Evolutionary conservation across 2,888 invertebrate species (phyloP).

Genomic region (Trachelus tabidus): DNA sequence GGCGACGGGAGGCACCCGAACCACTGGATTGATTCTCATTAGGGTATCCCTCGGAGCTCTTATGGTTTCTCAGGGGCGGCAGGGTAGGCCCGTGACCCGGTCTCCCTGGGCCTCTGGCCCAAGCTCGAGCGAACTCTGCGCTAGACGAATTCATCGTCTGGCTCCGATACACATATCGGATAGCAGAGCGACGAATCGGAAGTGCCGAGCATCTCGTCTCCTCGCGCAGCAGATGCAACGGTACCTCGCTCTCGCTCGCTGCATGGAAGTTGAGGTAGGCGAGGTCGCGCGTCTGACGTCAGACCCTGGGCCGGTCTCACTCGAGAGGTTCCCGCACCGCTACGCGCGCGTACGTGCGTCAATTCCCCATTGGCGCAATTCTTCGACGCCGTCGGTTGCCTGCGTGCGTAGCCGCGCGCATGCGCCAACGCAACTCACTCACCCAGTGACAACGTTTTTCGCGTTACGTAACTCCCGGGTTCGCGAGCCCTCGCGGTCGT

Average conservation of each 20-base stretch:
- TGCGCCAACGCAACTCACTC: not conserved
- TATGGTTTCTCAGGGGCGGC: too few relatives aligned
- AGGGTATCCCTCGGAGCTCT: too few relatives aligned
- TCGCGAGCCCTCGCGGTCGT: slow-evolving; percentile 45
- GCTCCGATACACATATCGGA: not conserved
- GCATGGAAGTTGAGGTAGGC: slow-evolving; percentile 62
- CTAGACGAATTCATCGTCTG: too few relatives aligned
- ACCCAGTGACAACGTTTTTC: slow-evolving; percentile 17
- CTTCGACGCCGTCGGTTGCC: slow-evolving; percentile 7
- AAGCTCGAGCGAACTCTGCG: not conserved
- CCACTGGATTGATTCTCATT: too few relatives aligned
- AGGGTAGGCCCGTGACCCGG: not conserved
- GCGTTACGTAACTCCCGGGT: slow-evolving; percentile 44
- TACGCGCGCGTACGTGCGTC: slow-evolving; percentile 4
- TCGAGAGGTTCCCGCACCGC: not conserved
- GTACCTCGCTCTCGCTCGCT: slow-evolving; percentile 45
- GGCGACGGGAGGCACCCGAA: too few relatives aligned
- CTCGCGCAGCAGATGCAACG: slow-evolving; percentile 35
- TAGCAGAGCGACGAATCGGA: not conserved
- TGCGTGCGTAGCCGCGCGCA: not conserved
- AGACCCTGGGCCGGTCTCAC: slow-evolving; percentile 9
- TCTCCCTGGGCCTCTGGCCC: not conserved
- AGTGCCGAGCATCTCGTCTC: not conserved
- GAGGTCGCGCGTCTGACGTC: slow-evolving; percentile 61
- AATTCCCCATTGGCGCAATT: slow-evolving; percentile 24